Conservation (phyloP, 2,113 vertebrate genomes). For the Regulus satrapa region DNA sequence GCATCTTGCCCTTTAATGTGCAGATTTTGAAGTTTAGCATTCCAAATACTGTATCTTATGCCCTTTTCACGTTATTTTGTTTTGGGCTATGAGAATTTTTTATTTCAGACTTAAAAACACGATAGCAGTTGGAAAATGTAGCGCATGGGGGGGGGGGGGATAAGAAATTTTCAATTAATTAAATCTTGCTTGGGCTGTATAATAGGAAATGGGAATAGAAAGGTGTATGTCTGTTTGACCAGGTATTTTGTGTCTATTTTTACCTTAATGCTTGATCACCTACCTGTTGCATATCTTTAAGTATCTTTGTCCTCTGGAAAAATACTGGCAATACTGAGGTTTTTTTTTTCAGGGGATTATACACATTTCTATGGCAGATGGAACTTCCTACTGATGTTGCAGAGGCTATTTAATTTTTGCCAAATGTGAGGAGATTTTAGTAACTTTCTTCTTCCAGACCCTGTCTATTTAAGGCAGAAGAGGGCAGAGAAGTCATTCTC, state of each 20-base stretch:
- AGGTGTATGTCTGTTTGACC: accelerated
- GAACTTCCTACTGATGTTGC: neutral
- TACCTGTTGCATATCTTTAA: neutral
- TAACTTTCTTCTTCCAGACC: neutral
- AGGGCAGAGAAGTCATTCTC: neutral
- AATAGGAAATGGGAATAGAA: neutral
- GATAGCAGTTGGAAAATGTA: neutral
- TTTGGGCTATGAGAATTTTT: neutral
- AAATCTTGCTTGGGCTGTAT: neutral
- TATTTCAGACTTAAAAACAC: neutral
- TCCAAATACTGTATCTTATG: neutral
- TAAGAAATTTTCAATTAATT: neutral
- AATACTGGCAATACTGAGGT: neutral
- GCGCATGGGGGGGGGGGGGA: neutral
- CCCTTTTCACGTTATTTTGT: neutral
- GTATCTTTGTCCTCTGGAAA: neutral
- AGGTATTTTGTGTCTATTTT: neutral
- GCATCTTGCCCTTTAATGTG: neutral
- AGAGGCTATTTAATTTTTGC: neutral
- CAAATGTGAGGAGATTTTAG: neutral
- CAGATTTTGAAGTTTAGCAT: neutral
- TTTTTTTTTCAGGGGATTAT: neutral
- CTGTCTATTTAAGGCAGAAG: neutral
- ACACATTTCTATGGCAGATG: neutral
- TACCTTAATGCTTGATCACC: neutral